A percentile compares a stretch with the other conserved stretches of the same genome.
Conservation (phyloP, 2,888 invertebrate genomes). For the Epinotia brunnichana region DNA sequence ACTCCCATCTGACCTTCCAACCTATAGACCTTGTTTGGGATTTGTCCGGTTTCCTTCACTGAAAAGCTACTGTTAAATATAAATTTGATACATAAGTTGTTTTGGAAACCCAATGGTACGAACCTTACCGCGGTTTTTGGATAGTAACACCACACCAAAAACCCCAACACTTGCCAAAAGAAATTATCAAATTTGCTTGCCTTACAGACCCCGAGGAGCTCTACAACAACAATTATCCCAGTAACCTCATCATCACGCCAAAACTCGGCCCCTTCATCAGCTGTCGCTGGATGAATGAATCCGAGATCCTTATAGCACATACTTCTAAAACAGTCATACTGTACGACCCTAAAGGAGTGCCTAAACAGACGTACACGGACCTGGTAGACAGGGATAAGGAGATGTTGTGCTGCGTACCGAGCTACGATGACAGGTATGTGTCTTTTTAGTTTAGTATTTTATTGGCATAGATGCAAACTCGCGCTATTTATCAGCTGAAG, state of each 20-base stretch:
- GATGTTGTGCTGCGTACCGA: constrained; percentile 67
- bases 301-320: constrained; percentile 69
- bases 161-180: no score
- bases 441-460: not conserved
- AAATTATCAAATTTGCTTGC: not conserved
- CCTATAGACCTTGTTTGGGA: no score
- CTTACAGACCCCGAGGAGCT: constrained; percentile 69
- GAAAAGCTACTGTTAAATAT: no score
- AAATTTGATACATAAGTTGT: no score
- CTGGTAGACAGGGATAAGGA: constrained; percentile 63
- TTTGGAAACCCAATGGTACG: no score
- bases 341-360: constrained; percentile 63
- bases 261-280: constrained; percentile 65
- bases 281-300: constrained; percentile 72
- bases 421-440: constrained; percentile 63
- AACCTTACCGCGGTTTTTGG: no score
- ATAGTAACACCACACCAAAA: no score
- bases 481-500: no score
- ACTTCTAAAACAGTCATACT: constrained; percentile 69
- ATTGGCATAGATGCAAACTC: not conserved
- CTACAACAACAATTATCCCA: constrained; percentile 65
- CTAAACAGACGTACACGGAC: constrained; percentile 60
- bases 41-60: no score
- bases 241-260: constrained; percentile 62
- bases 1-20: no score